These are phyloP conservation scores for Sebastolobus altivelis DNA, from an alignment of 2,797 vertebrate species.

Conservation along the genomic window DNA sequence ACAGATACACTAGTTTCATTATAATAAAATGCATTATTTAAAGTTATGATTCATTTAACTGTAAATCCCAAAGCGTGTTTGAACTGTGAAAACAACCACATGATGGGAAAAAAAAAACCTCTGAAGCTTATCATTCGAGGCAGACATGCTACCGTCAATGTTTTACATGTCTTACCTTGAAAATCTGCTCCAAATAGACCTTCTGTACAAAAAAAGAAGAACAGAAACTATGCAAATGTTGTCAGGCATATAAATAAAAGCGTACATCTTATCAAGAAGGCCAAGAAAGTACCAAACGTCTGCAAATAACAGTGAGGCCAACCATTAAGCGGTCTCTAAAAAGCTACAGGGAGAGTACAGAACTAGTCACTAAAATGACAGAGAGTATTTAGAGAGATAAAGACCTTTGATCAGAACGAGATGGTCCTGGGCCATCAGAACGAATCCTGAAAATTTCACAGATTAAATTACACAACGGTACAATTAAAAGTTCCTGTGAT, in stretches of 20 bases:
- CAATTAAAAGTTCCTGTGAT: neutral
- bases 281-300: neutral
- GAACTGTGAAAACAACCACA: neutral
- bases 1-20: neutral
- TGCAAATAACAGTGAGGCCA: slow-evolving; percentile 6
- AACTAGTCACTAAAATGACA: neutral
- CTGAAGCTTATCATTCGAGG: neutral
- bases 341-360: neutral
- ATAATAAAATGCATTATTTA: neutral
- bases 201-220: slow-evolving; percentile 38
- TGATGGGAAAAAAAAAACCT: neutral
- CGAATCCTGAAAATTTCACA: slow-evolving; percentile 54
- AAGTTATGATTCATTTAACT: neutral
- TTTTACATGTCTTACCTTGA: slow-evolving; percentile 23
- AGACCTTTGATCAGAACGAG: slow-evolving; percentile 45
- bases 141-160: neutral
- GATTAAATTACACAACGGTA: neutral
- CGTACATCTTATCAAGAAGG: neutral
- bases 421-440: slow-evolving; percentile 16
- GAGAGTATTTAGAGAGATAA: neutral
- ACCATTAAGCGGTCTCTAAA: neutral
- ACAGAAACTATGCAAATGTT: slow-evolving; percentile 56
- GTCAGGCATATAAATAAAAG: slow-evolving; percentile 4
- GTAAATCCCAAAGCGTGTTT: neutral
- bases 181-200: slow-evolving; percentile 53